Conservation (phyloP, 53 echinoderm and acorn worm genomes). For the Antedon mediterranea region DNA sequence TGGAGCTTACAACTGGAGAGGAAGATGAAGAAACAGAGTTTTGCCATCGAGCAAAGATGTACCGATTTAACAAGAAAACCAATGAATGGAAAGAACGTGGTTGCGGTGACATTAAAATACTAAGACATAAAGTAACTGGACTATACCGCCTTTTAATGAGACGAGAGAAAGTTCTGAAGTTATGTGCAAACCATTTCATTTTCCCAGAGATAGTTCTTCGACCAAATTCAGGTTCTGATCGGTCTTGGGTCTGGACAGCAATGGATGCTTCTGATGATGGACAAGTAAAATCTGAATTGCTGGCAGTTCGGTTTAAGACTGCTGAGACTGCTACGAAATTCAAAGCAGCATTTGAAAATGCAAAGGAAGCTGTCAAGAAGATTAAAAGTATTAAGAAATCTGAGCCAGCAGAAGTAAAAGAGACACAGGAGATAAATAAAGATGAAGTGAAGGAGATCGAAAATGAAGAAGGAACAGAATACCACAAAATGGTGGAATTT, state of each 20-base stretch:
- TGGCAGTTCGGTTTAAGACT: constrained; percentile 42
- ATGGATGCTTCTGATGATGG: constrained; percentile 56
- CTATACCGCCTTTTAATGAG: constrained; percentile 54
- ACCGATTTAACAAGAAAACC: constrained; percentile 35
- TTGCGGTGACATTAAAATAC: constrained; percentile 60
- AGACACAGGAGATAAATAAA: constrained; percentile 2
- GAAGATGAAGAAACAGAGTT: constrained; percentile 48
- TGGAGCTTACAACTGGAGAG: constrained; percentile 40
- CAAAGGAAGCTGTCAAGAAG: background rate
- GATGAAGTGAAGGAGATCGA: background rate
- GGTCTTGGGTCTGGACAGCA: constrained; percentile 41
- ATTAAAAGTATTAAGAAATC: background rate
- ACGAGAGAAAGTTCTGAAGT: constrained; percentile 55
- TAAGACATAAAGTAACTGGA: constrained; percentile 16
- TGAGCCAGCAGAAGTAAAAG: background rate
- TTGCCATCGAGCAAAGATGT: constrained; percentile 48
- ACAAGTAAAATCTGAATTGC: constrained; percentile 16
- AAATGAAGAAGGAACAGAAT: background rate
- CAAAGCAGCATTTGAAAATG: constrained; percentile 27
- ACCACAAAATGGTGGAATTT: background rate
- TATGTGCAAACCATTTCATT: constrained; percentile 45
- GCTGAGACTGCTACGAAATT: constrained; percentile 17
- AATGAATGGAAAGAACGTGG: constrained; percentile 71
- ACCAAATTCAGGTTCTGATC: constrained; percentile 37
- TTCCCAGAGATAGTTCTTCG: constrained; percentile 22